Conservation (phyloP, 92 coral and sea anemone genomes). For the Epizoanthus ramosus region DNA sequence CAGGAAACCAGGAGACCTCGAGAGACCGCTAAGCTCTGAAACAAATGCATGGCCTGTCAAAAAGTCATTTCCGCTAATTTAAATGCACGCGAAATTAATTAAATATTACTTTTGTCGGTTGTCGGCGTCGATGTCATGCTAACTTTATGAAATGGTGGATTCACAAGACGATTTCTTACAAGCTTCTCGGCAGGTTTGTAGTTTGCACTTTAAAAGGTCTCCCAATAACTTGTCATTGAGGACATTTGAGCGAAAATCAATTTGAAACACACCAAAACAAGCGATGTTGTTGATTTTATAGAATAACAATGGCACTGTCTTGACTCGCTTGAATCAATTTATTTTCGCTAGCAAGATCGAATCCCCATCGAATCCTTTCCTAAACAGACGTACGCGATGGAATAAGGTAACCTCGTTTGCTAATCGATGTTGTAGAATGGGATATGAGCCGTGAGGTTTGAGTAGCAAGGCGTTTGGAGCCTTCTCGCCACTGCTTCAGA, state of each 20-base stretch:
- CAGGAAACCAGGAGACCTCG: background rate
- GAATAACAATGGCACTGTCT: background rate
- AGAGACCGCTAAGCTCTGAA: background rate
- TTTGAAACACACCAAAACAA: background rate
- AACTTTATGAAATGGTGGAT: constrained; percentile 10
- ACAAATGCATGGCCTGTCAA: constrained; percentile 18
- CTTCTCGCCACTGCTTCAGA: too few species aligned
- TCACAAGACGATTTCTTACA: background rate
- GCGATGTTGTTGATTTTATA: constrained; percentile 1
- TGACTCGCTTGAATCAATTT: constrained; percentile 6
- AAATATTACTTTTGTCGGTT: constrained; percentile 37
- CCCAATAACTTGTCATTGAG: background rate
- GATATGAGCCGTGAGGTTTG: too few species aligned
- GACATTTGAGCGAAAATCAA: background rate
- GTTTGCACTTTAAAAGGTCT: background rate
- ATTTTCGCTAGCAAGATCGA: background rate
- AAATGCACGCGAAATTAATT: constrained; percentile 37
- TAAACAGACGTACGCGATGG: background rate
- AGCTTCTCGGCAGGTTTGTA: constrained; percentile 13
- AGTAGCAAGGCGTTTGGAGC: too few species aligned
- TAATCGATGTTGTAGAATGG: too few species aligned
- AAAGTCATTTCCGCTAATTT: constrained; percentile 30
- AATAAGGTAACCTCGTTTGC: too few species aligned
- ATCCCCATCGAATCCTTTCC: background rate
- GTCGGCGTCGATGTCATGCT: too few species aligned